Base-by-base conservation (phyloP, 2,113 vertebrate species). In the Microcebus tavaratra region DNA sequence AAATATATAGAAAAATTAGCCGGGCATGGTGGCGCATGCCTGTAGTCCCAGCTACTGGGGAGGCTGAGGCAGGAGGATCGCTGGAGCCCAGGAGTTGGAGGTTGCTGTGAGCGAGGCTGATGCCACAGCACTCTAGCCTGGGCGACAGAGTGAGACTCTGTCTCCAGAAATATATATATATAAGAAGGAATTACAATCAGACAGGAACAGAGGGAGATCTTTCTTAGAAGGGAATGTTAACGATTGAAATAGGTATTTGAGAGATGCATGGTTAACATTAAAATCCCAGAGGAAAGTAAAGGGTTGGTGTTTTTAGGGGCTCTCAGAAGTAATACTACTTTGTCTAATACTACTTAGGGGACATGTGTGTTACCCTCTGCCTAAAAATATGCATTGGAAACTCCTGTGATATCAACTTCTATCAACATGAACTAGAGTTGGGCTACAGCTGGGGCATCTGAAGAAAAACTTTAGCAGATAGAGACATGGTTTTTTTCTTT, bases 101-200 rank as follows among this genome's bases (percentile, higher is more conserved):
- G 45, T 45, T 45, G 45, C 45, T 45, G 45, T 45, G 45, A 45
- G 7, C 45, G 1, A 45, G 8, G 45, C 45, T 45, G 45, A 45
- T 8, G 45, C 8, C 45, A 45, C 0, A 0, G 45, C 45, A 45
- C 45, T 45, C 45, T 45, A 45, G 45, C 45, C 7, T 1, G 8
- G 7, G 45, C 45, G 1, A 8, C 45, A 45, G 45, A 45, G 45
- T 45, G 45, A 45, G 45, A 45, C 45, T 45, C 45, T 45, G 45
- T 45, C 45, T 45, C 45, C 1, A 45, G 8, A 45, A 45, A 42
- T 42, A 42, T 42, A 42, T 39, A 39, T 42, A 42, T 42, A 42
- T 42, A 42, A 53, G 84, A 90, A 73, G 45, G 39, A 95, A 50
- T 39, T 93, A 79, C 86, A 63, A 81, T 91, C 53, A 23, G 53